These are phyloP conservation scores for Phragmatobia fuliginosa DNA, from an alignment of 2,888 invertebrate genomes.

Conservation along the genomic window DNA sequence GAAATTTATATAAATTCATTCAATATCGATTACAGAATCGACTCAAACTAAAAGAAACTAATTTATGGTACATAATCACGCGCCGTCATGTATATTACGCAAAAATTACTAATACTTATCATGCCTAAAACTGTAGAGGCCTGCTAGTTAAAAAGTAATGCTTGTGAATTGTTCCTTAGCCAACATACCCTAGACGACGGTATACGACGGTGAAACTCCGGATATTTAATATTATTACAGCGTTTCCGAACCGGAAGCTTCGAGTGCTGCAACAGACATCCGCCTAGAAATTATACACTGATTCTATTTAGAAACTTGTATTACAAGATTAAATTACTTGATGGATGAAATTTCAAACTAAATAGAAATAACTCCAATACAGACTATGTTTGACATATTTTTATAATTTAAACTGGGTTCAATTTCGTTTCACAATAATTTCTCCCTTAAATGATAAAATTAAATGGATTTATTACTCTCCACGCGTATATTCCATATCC, in stretches of 20 bases:
- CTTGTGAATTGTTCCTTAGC: not conserved
- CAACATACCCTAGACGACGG: not conserved
- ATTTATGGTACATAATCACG: too few relatives aligned
- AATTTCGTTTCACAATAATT: too few relatives aligned
- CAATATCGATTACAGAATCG: too few relatives aligned
- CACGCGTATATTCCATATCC: too few relatives aligned
- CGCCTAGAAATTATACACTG: constrained; percentile 20
- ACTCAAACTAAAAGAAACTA: too few relatives aligned
- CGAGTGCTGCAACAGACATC: constrained; percentile 25
- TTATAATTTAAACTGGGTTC: not conserved
- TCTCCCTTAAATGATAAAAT: too few relatives aligned
- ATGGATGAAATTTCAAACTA: constrained; percentile 9
- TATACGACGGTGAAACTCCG: constrained; percentile 26
- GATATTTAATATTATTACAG: constrained; percentile 59
- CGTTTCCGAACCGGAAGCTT: constrained; percentile 52
- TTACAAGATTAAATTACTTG: constrained; percentile 33
- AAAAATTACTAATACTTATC: too few relatives aligned
- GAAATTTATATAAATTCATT: too few relatives aligned
- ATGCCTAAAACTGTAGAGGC: not conserved
- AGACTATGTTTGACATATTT: not conserved
- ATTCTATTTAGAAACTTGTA: constrained; percentile 30
- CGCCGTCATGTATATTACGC: not conserved
- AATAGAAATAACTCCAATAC: constrained; percentile 1
- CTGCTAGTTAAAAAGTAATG: not conserved
- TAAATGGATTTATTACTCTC: not conserved